Evolutionary conservation across 2,888 invertebrate genomes (phyloP).

Genomic region (Troides oblongomaculatus): DNA sequence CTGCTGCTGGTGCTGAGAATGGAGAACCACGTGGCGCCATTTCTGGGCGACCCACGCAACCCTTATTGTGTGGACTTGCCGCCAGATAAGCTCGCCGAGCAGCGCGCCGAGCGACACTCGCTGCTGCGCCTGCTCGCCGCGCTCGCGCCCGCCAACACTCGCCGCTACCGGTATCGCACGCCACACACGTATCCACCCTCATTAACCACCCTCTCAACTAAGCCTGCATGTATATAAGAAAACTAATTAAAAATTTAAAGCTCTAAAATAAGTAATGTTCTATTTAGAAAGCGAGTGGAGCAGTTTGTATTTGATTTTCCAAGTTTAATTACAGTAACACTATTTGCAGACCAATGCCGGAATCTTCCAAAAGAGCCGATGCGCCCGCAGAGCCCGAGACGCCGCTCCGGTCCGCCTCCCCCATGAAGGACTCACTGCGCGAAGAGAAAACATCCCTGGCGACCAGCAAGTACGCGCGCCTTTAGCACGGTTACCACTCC

Average conservation of each 20-base stretch:
- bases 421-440: not conserved
- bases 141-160: slow-evolving; percentile 51
- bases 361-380: slow-evolving; percentile 2
- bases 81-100: slow-evolving; percentile 41
- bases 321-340: no score
- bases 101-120: slow-evolving; percentile 48
- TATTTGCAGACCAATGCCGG: slow-evolving; percentile 5
- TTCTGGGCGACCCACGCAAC: slow-evolving; percentile 78
- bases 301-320: no score
- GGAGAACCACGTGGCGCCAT: slow-evolving; percentile 81
- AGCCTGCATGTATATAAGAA: not conserved
- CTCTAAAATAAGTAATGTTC: no score
- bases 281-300: no score
- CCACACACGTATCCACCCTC: no score
- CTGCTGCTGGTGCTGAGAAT: slow-evolving; percentile 80
- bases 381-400: not conserved
- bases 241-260: not conserved
- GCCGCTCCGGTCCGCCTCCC: not conserved
- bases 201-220: no score
- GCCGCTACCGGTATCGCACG: slow-evolving; percentile 42
- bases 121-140: slow-evolving; percentile 57
- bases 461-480: not conserved
- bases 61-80: slow-evolving; percentile 70
- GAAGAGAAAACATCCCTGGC: slow-evolving; percentile 1
- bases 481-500: slow-evolving; percentile 3